Evolutionary conservation across 2,113 vertebrate genomes (phyloP), one percentile per base, ranked within the genome.

Genomic region (Ageneiosus marmoratus): DNA sequence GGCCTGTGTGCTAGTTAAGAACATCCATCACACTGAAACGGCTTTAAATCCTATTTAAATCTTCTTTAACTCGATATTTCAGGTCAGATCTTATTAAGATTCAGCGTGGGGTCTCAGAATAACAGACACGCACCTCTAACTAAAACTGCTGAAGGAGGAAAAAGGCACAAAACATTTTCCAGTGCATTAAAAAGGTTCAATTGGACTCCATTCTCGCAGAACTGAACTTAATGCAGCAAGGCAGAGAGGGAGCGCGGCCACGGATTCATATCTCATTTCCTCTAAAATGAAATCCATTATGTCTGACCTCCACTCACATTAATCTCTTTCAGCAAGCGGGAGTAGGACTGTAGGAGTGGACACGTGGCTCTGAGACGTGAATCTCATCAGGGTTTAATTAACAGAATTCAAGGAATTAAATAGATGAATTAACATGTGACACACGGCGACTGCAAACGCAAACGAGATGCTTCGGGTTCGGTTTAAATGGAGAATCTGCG

Each of bases 241-340:
- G 77, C 80, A 73, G 63, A 72, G 73, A 76, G 87, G 5, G 89
- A 89, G 83, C 86, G 82, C 85, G 18, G 80, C 76, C 65, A 73
- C 77, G 88, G 86, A 91, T 91, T 91, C 89, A 88, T 90, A 91
- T 92, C 89, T 89, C 80, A 85, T 90, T 90, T 89, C 82, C 56
- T 77, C 79, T 86, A 86, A 91, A 92, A 93, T 85, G 77, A 85
- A 91, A 90, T 84, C 89, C 83, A 88, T 93, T 92, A 89, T 89
- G 81, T 90, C 87, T 93, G 91, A 92, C 91, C 91, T 92, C 87
- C 79, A 90, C 89, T 89, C 77, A 11, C 78, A 78, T 88, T 91
- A 91, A 93, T 91, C 91, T 90, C 81, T 90, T 80, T 89, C 89
- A 90, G 86, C 85, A 89, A 89, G 88, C 83, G 53, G 90, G 90